Evolutionary conservation across 2,888 invertebrate species (phyloP), one percentile per base, ranked within the genome.

Genomic region (Dicyrtoma fusca): DNA sequence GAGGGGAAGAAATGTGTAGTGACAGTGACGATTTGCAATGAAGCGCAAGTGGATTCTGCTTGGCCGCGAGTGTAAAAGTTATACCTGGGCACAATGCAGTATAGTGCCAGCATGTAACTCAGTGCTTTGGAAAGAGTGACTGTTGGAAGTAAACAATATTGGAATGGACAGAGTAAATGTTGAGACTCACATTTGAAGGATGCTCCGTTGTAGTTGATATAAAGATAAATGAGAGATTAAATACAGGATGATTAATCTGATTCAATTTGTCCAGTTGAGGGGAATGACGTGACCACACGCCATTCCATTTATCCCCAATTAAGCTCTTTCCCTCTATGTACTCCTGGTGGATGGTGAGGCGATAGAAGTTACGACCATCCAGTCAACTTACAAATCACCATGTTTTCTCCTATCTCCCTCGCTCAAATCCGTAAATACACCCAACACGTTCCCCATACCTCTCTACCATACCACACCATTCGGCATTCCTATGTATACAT

Each of bases 281-380:
- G 71, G 63, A 74, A 74, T 74, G 68, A 74, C 70, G 71, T 74
- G 74, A 74, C 74, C 74, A 74, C 74, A 74, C 66, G 71, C 70
- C 62, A 70, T 70, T 21, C 70, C 47, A 61, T 61, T 61, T 68
- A 68, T 72, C 53, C 72, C 62, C 68, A 65, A 65, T 65, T 65
- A 72, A 57, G 59, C 57, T 65, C 34, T 66, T 66, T 66, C 65
- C 51, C 62, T 62, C 61, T 62, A 34, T 17, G 42, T 19, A 42
- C 45, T 55, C 13, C n/a, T 42, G 47, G 21, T 59, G 49, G 59
- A 64, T 57, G 44, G 23, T 62, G 26, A 45, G 23, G 13, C 45
- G 57, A 59, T 59, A 4, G 64, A 45, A 45, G 47, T 19, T 64
- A 45, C 34, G 34, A 34, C 34, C 34, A 34, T 6, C 23, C 13